These are phyloP conservation scores for Gerris lacustris DNA, from an alignment of 2,888 invertebrate genomes.

Conservation along the genomic window DNA sequence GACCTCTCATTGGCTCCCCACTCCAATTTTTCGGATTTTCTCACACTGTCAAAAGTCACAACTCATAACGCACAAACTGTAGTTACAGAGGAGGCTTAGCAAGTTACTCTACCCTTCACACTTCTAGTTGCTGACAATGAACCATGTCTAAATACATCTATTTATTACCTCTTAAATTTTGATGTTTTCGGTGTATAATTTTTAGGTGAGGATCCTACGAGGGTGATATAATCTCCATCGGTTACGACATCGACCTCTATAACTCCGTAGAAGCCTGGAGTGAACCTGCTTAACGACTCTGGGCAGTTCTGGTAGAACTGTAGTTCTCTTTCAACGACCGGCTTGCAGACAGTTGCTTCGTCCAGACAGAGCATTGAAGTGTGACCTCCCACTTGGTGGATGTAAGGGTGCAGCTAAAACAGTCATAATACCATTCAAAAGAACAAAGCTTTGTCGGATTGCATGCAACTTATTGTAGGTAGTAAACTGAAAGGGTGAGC, in stretches of 20 bases:
- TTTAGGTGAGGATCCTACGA: slow-evolving; percentile 38
- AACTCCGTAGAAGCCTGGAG: slow-evolving; percentile 43
- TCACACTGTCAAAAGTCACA: too few species aligned
- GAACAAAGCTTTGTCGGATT: too few species aligned
- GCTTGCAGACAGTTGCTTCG: slow-evolving; percentile 44
- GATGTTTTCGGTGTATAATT: slow-evolving; percentile 29
- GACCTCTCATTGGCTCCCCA: too few species aligned
- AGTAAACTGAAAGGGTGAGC: too few species aligned
- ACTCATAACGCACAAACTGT: too few species aligned
- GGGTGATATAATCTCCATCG: slow-evolving; percentile 41
- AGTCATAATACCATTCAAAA: slow-evolving; percentile 17
- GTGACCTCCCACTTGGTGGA: slow-evolving; percentile 46
- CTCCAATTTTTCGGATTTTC: too few species aligned
- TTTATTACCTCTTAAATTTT: slow-evolving; percentile 17
- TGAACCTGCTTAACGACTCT: slow-evolving; percentile 39
- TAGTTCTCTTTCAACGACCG: slow-evolving; percentile 42
- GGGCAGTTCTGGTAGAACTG: slow-evolving; percentile 46
- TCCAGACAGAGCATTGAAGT: slow-evolving; percentile 43
- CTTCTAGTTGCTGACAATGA: too few species aligned
- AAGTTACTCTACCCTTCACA: too few species aligned
- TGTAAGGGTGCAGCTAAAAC: slow-evolving; percentile 41
- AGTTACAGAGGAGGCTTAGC: too few species aligned
- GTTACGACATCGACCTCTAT: slow-evolving; percentile 38
- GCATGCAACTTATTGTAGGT: too few species aligned
- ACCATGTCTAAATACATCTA: too few species aligned